These are phyloP conservation scores for Mythimna loreyi DNA, from an alignment of 2,888 invertebrate species.

Conservation along the genomic window DNA sequence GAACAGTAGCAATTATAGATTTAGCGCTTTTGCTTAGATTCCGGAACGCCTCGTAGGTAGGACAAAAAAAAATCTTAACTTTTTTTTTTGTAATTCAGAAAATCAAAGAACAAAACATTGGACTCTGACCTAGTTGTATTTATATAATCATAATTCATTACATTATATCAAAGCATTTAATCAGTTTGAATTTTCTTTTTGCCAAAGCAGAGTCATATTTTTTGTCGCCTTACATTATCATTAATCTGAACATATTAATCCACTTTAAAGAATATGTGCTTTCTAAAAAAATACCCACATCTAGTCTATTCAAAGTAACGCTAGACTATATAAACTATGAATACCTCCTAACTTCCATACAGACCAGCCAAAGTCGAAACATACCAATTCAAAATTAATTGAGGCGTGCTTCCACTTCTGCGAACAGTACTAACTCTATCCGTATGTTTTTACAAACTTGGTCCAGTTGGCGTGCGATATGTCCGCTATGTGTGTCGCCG, in stretches of 20 bases:
- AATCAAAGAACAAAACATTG: background rate
- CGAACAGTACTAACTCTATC: conserved; percentile 71
- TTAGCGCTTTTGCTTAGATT: conserved; percentile 35
- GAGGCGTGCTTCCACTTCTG: conserved; percentile 60
- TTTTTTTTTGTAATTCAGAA: background rate
- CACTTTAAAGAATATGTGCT: background rate
- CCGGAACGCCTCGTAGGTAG: conserved; percentile 42
- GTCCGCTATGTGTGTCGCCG: conserved; percentile 89
- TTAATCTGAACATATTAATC: background rate
- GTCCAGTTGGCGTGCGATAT: conserved; percentile 89
- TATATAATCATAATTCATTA: background rate
- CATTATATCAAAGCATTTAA: too few relatives aligned
- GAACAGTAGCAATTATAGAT: conserved; percentile 41
- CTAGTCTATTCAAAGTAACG: background rate
- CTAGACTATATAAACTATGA: background rate
- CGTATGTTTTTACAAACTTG: conserved; percentile 86
- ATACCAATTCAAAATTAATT: conserved; percentile 63
- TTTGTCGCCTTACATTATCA: background rate
- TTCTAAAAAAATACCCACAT: too few relatives aligned
- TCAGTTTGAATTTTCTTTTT: too few relatives aligned
- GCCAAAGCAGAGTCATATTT: background rate
- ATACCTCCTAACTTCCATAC: background rate
- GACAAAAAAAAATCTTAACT: conserved; percentile 37
- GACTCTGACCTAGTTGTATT: background rate
- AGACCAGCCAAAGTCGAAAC: conserved; percentile 36